phyloP scores from a whole-genome alignment of 2,888 invertebrate genomes.

The Sminthurinus aureus region DNA sequence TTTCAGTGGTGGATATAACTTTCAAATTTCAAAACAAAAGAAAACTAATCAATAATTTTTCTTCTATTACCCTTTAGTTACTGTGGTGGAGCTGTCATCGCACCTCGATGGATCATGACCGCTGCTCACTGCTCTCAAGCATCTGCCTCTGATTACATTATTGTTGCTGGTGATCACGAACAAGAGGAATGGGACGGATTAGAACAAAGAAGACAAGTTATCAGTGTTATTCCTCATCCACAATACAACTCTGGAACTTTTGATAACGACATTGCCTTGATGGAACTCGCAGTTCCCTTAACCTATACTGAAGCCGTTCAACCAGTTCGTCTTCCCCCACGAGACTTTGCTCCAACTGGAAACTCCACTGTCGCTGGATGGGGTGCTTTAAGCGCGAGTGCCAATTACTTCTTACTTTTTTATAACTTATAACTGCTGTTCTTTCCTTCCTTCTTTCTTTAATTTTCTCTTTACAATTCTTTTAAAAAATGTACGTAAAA shows the following conservation, averaged over 20 bases:
- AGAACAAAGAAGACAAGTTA: neutral
- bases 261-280: neutral
- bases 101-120: neutral
- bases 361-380: neutral
- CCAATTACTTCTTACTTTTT: no score
- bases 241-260: neutral
- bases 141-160: neutral
- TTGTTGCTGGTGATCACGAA: slow-evolving; percentile 3
- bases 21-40: no score
- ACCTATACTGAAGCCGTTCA: neutral
- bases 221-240: neutral
- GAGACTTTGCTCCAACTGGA: neutral
- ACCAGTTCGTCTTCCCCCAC: neutral
- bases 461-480: no score
- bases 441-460: no score
- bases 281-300: neutral
- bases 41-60: no score
- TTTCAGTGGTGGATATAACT: no score
- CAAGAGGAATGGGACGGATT: neutral
- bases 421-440: no score
- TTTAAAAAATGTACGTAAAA: no score
- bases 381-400: neutral
- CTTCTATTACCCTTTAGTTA: neutral
- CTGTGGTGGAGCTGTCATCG: neutral
- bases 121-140: slow-evolving; percentile 3